phyloP scores from a whole-genome alignment of 2,888 invertebrate genomes.

The Euzophera pinguis region DNA sequence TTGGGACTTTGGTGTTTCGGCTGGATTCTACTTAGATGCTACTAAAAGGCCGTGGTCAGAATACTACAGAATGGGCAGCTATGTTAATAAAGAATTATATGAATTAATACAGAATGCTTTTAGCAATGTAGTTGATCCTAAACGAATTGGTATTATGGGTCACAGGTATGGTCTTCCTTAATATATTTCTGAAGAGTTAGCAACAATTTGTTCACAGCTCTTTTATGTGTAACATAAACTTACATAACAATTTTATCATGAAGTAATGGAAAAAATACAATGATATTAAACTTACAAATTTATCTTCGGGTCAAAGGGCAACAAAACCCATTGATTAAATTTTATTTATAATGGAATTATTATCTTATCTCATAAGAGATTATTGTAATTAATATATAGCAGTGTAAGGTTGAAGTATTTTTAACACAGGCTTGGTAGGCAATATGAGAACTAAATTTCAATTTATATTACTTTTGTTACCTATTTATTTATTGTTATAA shows the following conservation, averaged over 20 bases:
- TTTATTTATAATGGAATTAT: background rate
- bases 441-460: too few relatives aligned
- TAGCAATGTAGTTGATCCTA: constrained; percentile 63
- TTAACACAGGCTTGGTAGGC: background rate
- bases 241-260: too few relatives aligned
- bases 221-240: too few relatives aligned
- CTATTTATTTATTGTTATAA: too few relatives aligned
- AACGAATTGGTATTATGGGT: constrained; percentile 88
- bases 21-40: constrained; percentile 98
- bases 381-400: background rate
- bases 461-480: too few relatives aligned
- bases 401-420: background rate
- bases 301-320: background rate
- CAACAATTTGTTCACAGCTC: too few relatives aligned
- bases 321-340: constrained; percentile 1
- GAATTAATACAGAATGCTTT: constrained; percentile 88
- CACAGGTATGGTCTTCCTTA: constrained; percentile 79
- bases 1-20: constrained; percentile 97
- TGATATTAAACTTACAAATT: background rate
- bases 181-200: too few relatives aligned
- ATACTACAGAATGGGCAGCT: constrained; percentile 97
- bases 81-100: constrained; percentile 93
- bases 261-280: too few relatives aligned
- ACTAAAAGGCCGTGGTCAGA: constrained; percentile 93
- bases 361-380: constrained; percentile 6